Evolutionary conservation across 2,888 invertebrate species (phyloP), one percentile per base, ranked within the genome.

Genomic region (Plagodis dolabraria): DNA sequence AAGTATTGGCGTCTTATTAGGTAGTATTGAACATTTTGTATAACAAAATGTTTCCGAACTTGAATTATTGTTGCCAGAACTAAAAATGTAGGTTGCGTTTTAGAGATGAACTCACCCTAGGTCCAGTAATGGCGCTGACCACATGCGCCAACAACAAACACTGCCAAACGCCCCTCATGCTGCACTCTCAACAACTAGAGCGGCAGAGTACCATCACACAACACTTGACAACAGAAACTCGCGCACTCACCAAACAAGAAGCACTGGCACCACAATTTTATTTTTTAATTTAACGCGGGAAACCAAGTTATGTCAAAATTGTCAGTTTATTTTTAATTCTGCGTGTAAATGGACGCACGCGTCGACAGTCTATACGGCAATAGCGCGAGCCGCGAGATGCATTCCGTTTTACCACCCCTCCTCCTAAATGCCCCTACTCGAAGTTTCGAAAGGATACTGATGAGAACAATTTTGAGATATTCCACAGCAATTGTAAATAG

Each of bases 401-500:
- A 77, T 80, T 80, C 75, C 73, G 86, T 92, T 92, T 92, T 91
- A 92, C 90, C 89, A 85, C 88, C 89, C 92, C 92, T 91, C 85
- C 92, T 88, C 85, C 79, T 71, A 53, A 68, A 75, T 75, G 56
- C 86, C 89, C 88, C 88, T 86, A 80, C 89, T 87, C 72, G 75
- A 52, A 52, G 52, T 92, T 92, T 90, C 86, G 91, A 91, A 92
- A 92, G 91, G 91, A 90, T 83, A 76, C 68, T 72, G 83, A 83
- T 80, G 82, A 79, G 81, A 63, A 62, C 44, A 53, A 57, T 63
- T 64, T 64, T 63, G 59, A 59, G 66, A 60, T 59, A 64, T 42
- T 60, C 52, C 77, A 75, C 76, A 44, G 56, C 66, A 70, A 79
- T 77, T 77, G 81, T 73, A 83, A 85, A 86, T 85, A 82, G 77